phyloP scores from a whole-genome alignment of 2,797 vertebrate genomes.

The Tachyglossus aculeatus region DNA sequence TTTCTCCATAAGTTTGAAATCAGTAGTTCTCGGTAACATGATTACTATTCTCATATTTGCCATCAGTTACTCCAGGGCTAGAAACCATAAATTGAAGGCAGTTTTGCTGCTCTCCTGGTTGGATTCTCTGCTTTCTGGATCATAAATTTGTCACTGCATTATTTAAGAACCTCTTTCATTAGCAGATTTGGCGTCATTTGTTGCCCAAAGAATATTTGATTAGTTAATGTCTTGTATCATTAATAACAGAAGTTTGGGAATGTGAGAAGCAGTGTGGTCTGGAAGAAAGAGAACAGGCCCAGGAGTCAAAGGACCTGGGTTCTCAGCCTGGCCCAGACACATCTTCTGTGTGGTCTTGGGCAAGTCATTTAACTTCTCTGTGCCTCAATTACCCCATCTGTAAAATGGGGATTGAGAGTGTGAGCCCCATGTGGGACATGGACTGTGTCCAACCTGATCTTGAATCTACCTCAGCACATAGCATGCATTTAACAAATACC shows the following conservation, averaged over 20 bases:
- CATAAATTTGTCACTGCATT: neutral
- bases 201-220: neutral
- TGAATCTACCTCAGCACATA: too few relatives aligned
- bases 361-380: too few relatives aligned
- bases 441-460: too few relatives aligned
- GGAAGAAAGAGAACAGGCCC: too few relatives aligned
- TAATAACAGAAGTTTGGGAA: neutral
- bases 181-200: neutral
- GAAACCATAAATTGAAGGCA: neutral
- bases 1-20: neutral
- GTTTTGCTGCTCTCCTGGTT: neutral
- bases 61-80: neutral
- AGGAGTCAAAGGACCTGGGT: too few relatives aligned
- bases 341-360: too few relatives aligned
- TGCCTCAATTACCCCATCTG: too few relatives aligned
- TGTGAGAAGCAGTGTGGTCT: too few relatives aligned
- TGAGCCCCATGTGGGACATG: too few relatives aligned
- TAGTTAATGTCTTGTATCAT: neutral
- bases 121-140: neutral
- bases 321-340: too few relatives aligned
- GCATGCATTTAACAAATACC: too few relatives aligned
- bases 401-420: too few relatives aligned
- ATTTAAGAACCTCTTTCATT: neutral
- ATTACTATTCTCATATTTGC: neutral
- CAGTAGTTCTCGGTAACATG: neutral